A percentile compares a stretch with the other conserved stretches of the same genome.
phyloP scores from a whole-genome alignment of 2,797 vertebrate species.

The Acipenser ruthenus region DNA sequence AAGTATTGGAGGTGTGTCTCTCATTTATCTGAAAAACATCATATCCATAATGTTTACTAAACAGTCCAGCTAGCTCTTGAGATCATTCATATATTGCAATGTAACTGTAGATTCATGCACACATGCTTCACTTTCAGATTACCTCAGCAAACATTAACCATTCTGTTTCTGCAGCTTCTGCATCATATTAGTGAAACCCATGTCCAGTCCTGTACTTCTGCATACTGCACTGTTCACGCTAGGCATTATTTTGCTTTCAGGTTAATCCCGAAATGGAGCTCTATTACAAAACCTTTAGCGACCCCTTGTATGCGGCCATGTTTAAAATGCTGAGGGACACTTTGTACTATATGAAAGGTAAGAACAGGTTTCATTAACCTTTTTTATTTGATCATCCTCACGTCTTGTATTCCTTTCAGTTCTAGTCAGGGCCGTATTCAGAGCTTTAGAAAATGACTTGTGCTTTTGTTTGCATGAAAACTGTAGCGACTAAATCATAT shows the following conservation, averaged over 20 bases:
- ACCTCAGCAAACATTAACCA: too few relatives aligned
- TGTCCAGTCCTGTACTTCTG: too few relatives aligned
- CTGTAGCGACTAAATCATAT: too few relatives aligned
- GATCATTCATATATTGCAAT: too few relatives aligned
- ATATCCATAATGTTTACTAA: too few relatives aligned
- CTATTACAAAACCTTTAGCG: conserved; percentile 86
- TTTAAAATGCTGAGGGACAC: conserved; percentile 97
- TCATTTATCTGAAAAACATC: not conserved
- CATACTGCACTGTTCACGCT: not conserved
- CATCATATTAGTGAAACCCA: conserved; percentile 1
- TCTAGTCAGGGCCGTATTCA: not conserved
- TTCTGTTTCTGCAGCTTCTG: too few relatives aligned
- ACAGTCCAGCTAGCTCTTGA: too few relatives aligned
- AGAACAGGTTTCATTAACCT: not conserved
- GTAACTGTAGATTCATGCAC: too few relatives aligned
- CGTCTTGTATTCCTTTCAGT: not conserved
- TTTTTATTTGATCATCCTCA: not conserved
- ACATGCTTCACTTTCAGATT: too few relatives aligned
- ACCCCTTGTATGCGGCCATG: conserved; percentile 84
- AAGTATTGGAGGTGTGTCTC: conserved; percentile 65
- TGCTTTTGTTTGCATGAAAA: too few relatives aligned
- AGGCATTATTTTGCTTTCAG: conserved; percentile 43
- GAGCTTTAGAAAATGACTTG: too few relatives aligned
- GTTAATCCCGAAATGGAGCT: conserved; percentile 58
- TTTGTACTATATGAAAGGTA: conserved; percentile 88